Conservation (phyloP, 2,888 invertebrate species). For the Microplitis deprimator region DNA sequence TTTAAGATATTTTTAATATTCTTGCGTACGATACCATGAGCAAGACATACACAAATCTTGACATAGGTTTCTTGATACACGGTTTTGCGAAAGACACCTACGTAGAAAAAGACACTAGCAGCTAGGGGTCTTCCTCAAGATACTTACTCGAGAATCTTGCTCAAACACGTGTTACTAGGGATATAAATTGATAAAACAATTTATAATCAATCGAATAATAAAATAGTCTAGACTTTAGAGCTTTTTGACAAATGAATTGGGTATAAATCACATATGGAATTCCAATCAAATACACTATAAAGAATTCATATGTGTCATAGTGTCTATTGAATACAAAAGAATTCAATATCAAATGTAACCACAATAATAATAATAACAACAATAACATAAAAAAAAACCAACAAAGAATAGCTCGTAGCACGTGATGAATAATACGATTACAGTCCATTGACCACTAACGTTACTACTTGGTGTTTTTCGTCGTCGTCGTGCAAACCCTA, state of each 20-base stretch:
- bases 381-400: slow-evolving; percentile 30
- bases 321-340: slow-evolving; percentile 13
- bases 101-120: too few species aligned
- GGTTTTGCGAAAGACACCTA: too few species aligned
- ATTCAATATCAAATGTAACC: slow-evolving; percentile 12
- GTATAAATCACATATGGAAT: slow-evolving; percentile 38
- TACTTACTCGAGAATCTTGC: too few species aligned
- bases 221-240: slow-evolving; percentile 17
- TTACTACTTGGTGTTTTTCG: slow-evolving; percentile 40
- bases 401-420: slow-evolving; percentile 43
- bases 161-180: too few species aligned
- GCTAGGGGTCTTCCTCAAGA: too few species aligned
- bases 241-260: slow-evolving; percentile 19
- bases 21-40: too few species aligned
- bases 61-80: too few species aligned
- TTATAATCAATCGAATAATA: slow-evolving; percentile 8
- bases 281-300: slow-evolving; percentile 30
- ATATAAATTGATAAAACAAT: not conserved
- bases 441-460: slow-evolving; percentile 52
- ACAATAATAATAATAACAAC: slow-evolving; percentile 17
- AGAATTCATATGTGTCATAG: slow-evolving; percentile 24
- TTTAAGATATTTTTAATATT: too few species aligned
- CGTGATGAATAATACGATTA: slow-evolving; percentile 49
- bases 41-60: too few species aligned
- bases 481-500: slow-evolving; percentile 41